Evolutionary conservation across 2,797 vertebrate genomes (phyloP).

Genomic region (Anableps anableps): DNA sequence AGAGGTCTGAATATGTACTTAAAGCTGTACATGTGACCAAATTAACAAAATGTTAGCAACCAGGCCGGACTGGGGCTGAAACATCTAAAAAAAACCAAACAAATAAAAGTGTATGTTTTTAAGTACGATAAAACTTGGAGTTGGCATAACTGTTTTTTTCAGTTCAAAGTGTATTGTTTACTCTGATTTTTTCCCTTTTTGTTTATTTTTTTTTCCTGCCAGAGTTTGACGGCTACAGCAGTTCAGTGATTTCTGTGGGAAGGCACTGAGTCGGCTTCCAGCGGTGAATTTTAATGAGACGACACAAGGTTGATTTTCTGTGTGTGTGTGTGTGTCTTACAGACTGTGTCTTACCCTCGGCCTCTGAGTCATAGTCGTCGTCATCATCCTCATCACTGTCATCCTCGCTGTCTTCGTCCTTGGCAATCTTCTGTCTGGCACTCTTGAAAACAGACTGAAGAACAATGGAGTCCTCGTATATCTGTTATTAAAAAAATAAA

Average conservation of each 20-base stretch:
- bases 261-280: background rate
- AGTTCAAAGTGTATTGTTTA: background rate
- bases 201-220: background rate
- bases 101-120: background rate
- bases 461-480: slow-evolving; percentile 98
- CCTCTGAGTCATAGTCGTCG: slow-evolving; percentile 93
- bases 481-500: slow-evolving; percentile 77
- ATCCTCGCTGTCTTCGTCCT: slow-evolving; percentile 96
- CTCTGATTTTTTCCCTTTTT: background rate
- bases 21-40: background rate
- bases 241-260: background rate
- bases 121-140: background rate
- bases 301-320: background rate
- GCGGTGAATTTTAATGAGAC: slow-evolving; percentile 11
- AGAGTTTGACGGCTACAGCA: background rate
- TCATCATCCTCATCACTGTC: slow-evolving; percentile 90
- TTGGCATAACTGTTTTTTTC: background rate
- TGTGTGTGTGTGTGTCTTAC: background rate
- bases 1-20: background rate
- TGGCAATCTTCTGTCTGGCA: slow-evolving; percentile 96
- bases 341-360: slow-evolving; percentile 83
- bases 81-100: too few species aligned
- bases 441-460: slow-evolving; percentile 98
- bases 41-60: background rate
- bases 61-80: too few species aligned